A percentile compares a stretch with the other conserved stretches of the same genome.
phyloP scores from a whole-genome alignment of 2,797 vertebrate species.

The Eospalax fontanierii region DNA sequence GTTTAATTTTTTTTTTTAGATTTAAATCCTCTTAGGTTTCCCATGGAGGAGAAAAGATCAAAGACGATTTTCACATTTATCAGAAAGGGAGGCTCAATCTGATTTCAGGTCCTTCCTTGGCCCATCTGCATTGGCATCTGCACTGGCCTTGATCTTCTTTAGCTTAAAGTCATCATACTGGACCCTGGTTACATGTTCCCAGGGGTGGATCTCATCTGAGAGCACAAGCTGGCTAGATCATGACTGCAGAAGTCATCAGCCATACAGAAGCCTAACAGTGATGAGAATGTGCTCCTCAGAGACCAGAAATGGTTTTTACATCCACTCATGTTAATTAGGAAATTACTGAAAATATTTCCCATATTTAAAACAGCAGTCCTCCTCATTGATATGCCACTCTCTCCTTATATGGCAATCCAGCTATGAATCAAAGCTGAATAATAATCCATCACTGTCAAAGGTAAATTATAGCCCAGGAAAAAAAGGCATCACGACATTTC shows the following conservation, averaged over 20 bases:
- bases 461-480: conserved; percentile 70
- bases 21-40: conserved; percentile 26
- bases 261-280: not conserved
- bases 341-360: conserved; percentile 83
- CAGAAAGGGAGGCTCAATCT: not conserved
- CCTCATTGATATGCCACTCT: conserved; percentile 81
- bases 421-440: conserved; percentile 77
- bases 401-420: conserved; percentile 70
- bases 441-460: conserved; percentile 81
- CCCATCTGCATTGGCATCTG: not conserved
- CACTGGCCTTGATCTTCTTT: not conserved
- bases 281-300: not conserved
- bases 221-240: not conserved
- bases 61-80: conserved; percentile 35
- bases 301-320: conserved; percentile 74
- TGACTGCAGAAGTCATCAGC: not conserved
- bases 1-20: conserved; percentile 40
- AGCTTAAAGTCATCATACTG: not conserved
- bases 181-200: not conserved
- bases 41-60: not conserved
- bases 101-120: not conserved
- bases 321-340: conserved; percentile 77
- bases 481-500: conserved; percentile 68
- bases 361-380: conserved; percentile 78
- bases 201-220: not conserved